Conservation (phyloP, 2,888 invertebrate genomes). For the Dynastes tityus region DNA sequence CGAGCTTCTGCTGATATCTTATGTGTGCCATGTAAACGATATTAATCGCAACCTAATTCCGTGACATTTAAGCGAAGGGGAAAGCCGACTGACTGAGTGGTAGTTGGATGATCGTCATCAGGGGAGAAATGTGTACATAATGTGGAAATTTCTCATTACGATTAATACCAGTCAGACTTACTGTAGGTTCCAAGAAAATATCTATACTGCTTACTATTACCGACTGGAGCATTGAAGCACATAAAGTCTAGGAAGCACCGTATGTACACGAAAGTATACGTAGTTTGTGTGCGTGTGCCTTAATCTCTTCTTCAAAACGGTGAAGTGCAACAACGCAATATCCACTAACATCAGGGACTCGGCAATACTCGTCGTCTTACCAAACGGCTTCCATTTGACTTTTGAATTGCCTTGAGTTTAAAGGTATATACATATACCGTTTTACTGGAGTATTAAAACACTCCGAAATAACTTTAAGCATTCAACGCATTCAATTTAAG, state of each 20-base stretch:
- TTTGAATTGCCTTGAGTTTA: neutral
- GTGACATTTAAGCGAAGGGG: slow-evolving; percentile 32
- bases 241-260: neutral
- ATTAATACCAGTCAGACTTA: slow-evolving; percentile 44
- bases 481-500: too few species aligned
- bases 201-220: neutral
- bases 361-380: neutral
- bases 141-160: slow-evolving; percentile 53
- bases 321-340: slow-evolving; percentile 2
- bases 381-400: slow-evolving; percentile 2
- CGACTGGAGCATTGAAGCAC: slow-evolving; percentile 4
- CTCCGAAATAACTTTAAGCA: too few species aligned
- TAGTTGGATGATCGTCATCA: slow-evolving; percentile 26
- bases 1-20: slow-evolving; percentile 42
- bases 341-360: neutral
- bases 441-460: too few species aligned
- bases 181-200: neutral
- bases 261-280: neutral
- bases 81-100: slow-evolving; percentile 10
- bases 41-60: slow-evolving; percentile 52
- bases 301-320: neutral
- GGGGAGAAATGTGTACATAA: slow-evolving; percentile 35
- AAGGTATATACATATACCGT: too few species aligned
- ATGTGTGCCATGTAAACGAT: slow-evolving; percentile 49
- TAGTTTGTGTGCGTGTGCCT: slow-evolving; percentile 13